Conservation (phyloP, 2,888 invertebrate genomes). For the Cheilosia scutellata region DNA sequence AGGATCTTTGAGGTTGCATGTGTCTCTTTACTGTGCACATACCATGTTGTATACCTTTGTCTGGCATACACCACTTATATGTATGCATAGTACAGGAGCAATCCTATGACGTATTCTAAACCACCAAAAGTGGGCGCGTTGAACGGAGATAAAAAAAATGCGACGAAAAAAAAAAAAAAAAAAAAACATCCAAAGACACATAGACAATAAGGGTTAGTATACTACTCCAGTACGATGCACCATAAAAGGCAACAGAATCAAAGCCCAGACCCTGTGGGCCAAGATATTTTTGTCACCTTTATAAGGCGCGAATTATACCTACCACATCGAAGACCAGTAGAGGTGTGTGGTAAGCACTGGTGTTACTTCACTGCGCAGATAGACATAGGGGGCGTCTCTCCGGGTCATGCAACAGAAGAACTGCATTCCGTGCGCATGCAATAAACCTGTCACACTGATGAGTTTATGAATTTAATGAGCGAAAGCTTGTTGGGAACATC, state of each 20-base stretch:
- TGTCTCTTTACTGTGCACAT: slow-evolving; percentile 41
- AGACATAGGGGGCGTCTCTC: slow-evolving; percentile 73
- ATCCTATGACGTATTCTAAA: slow-evolving; percentile 64
- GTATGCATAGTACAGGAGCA: slow-evolving; percentile 22
- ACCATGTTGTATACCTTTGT: slow-evolving; percentile 26
- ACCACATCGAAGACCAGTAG: slow-evolving; percentile 41
- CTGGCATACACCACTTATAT: slow-evolving; percentile 6
- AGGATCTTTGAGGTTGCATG: slow-evolving; percentile 73
- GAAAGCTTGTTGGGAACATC: slow-evolving; percentile 68
- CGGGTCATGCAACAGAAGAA: slow-evolving; percentile 61
- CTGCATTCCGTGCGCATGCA: slow-evolving; percentile 73
- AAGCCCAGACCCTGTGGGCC: slow-evolving; percentile 69
- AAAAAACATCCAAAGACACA: slow-evolving; percentile 47
- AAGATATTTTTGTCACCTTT: slow-evolving; percentile 74
- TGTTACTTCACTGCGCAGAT: slow-evolving; percentile 72
- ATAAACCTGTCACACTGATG: slow-evolving; percentile 75
- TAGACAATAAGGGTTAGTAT: slow-evolving; percentile 74
- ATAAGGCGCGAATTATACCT: slow-evolving; percentile 36
- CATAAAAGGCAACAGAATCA: slow-evolving; percentile 72
- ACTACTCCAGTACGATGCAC: slow-evolving; percentile 73
- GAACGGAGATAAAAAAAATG: slow-evolving; percentile 37
- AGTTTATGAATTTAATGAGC: slow-evolving; percentile 75
- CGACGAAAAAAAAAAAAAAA: slow-evolving; percentile 28
- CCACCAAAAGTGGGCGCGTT: slow-evolving; percentile 74
- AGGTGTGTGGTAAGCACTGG: slow-evolving; percentile 59